Conservation (phyloP, 1,140 invertebrate genomes). For the Drosophila orena region DNA sequence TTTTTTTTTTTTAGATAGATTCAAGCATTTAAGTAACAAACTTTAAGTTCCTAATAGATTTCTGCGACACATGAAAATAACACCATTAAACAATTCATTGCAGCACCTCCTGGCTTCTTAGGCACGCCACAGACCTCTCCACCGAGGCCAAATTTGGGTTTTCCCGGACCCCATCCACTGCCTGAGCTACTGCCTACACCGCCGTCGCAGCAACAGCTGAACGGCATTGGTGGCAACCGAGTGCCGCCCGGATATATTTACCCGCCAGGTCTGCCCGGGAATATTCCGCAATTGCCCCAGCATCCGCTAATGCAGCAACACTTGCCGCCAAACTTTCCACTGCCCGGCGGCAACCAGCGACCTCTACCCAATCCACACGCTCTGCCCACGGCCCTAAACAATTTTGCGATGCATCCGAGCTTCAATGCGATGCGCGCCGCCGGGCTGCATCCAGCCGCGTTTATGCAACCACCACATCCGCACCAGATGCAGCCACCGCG, state of each 20-base stretch:
- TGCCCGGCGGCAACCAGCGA: constrained; percentile 56
- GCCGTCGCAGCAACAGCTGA: constrained; percentile 55
- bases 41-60: neutral
- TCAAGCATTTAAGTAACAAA: no score
- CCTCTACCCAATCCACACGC: constrained; percentile 84
- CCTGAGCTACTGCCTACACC: constrained; percentile 75
- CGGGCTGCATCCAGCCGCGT: constrained; percentile 80
- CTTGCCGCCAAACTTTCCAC: constrained; percentile 71
- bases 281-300: constrained; percentile 54
- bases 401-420: constrained; percentile 84
- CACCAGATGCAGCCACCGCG: constrained; percentile 65
- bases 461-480: constrained; percentile 83
- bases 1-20: no score
- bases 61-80: neutral
- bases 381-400: constrained; percentile 80
- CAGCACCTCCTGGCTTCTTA: constrained; percentile 71
- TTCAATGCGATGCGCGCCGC: constrained; percentile 84
- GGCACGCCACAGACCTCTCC: constrained; percentile 64
- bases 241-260: constrained; percentile 73
- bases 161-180: constrained; percentile 57
- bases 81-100: neutral
- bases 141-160: constrained; percentile 65
- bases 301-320: constrained; percentile 73
- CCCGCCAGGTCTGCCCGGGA: constrained; percentile 54
- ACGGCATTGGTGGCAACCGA: constrained; percentile 61